These are phyloP conservation scores for Phaenicophaeus curvirostris DNA, from an alignment of 2,797 vertebrate species.

Conservation along the genomic window DNA sequence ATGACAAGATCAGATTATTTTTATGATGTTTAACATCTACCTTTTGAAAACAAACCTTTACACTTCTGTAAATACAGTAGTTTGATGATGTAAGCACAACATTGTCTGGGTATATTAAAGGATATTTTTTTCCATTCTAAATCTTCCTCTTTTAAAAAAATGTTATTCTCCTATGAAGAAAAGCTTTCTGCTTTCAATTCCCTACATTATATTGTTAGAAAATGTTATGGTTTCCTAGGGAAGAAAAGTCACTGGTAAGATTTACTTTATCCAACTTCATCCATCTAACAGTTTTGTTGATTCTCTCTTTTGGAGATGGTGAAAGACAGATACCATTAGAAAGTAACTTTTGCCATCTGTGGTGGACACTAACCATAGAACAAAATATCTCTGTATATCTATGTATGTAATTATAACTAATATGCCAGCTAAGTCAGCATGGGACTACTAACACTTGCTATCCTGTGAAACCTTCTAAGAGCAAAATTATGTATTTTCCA, in stretches of 20 bases:
- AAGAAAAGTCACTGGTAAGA: neutral
- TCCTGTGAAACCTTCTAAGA: neutral
- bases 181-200: neutral
- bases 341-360: neutral
- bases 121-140: neutral
- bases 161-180: neutral
- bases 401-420: neutral
- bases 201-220: neutral
- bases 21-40: neutral
- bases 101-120: neutral
- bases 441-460: neutral
- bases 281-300: neutral
- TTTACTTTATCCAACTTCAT: neutral
- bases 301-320: neutral
- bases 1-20: neutral
- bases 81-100: neutral
- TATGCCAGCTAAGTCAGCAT: neutral
- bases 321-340: neutral
- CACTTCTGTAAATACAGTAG: neutral
- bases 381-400: neutral
- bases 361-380: neutral
- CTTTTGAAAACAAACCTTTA: neutral
- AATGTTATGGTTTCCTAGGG: accelerated
- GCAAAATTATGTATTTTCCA: neutral
- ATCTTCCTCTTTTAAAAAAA: neutral